Evolutionary conservation across 2,113 vertebrate species (phyloP), one percentile per base, ranked within the genome.

Genomic region (Synodontis membranacea): DNA sequence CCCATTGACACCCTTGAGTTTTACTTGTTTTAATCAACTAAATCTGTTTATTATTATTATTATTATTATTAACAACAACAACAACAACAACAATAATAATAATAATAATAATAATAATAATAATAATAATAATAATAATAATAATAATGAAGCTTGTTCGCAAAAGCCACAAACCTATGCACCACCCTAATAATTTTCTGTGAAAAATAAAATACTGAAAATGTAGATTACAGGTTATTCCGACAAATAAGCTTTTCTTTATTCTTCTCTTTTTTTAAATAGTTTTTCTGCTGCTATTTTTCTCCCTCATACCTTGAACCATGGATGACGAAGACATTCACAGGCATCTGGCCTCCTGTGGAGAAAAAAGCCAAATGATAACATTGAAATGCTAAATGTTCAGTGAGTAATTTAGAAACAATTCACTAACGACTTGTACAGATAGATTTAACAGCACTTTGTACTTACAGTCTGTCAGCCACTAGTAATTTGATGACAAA

Each of bases 401-500:
- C 23, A 52, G 6, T 46, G 52, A 75, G 23, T 82, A 60, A 23
- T 56, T 81, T 25, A 37, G 37, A 83, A 58, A 48, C 15, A 80
- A 78, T 86, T 72, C 21, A n/a, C 10, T 9, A 37, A 54, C 48
- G 31, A 70, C 68, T 66, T 75, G 11, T 76, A 42, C 11, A 28
- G 15, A 56, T 44, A 46, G 8, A 52, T 74, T 78, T 39, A 46
- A 85, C 37, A 83, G 52, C 28, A 31, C 17, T 23, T 60, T 68
- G 17, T n/a, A 83, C 98, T 99, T 92, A 99, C 98, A 97, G 95
- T 83, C 90, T 96, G 93, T 99, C 97, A 6, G 93, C 96, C 76
- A 99, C 97, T 82, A 99, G 94, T 90, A 99, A 95, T 92, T 97
- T 99, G 91, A 99, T 98, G 92, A 99, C 97, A n/a, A 99, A 99